phyloP scores from a whole-genome alignment of 2,888 invertebrate genomes.

The Sarcophaga variegata region DNA sequence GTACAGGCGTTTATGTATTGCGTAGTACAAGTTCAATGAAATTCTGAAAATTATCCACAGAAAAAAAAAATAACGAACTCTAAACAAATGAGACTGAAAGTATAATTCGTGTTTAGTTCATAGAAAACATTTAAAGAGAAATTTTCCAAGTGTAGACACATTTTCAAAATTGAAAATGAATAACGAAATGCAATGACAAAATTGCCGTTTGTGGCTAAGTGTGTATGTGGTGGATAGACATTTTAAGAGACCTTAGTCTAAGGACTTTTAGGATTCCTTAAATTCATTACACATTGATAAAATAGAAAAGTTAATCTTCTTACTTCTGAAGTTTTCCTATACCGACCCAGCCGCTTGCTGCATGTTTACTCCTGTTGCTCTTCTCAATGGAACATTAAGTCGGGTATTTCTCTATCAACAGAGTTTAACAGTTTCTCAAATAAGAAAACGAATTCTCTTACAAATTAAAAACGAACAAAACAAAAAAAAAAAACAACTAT shows the following conservation, averaged over 20 bases:
- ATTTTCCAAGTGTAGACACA: slow-evolving; percentile 21
- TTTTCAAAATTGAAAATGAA: neutral
- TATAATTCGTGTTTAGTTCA: neutral
- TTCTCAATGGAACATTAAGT: slow-evolving; percentile 32
- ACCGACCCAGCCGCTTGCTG: neutral
- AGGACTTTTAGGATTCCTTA: slow-evolving; percentile 41
- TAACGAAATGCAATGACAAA: slow-evolving; percentile 20
- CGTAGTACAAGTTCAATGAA: neutral
- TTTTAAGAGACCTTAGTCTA: slow-evolving; percentile 53
- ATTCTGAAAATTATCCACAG: neutral
- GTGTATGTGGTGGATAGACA: neutral
- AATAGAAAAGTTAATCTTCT: slow-evolving; percentile 55
- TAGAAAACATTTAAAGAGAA: neutral
- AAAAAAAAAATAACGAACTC: neutral
- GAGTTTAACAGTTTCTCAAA: slow-evolving; percentile 59
- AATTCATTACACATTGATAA: slow-evolving; percentile 51
- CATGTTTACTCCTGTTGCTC: neutral
- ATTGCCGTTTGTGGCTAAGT: neutral
- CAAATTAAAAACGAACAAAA: slow-evolving; percentile 59
- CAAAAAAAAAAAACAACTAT: slow-evolving; percentile 17
- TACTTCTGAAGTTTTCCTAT: slow-evolving; percentile 25
- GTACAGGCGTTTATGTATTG: neutral
- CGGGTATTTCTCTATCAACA: slow-evolving; percentile 53
- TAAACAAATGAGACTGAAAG: neutral
- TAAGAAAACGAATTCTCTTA: slow-evolving; percentile 46